Conservation (phyloP, 2,113 vertebrate species). For the Periophthalmus modestus region DNA sequence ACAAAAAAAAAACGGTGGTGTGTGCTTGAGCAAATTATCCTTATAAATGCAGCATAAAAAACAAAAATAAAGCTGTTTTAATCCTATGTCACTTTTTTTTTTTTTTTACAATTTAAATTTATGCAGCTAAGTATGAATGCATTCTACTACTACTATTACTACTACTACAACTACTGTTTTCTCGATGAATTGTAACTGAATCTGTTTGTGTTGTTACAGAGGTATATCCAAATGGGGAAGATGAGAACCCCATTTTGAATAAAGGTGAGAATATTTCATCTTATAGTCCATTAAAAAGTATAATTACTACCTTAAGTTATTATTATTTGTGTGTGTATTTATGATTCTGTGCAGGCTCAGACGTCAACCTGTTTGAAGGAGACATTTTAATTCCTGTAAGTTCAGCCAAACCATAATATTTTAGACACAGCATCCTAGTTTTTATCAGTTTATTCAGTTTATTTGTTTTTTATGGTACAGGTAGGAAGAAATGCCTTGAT, state of each 20-base stretch:
- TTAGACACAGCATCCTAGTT: background rate
- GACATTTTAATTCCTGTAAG: conserved; percentile 82
- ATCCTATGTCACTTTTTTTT: too few species aligned
- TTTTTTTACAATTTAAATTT: too few species aligned
- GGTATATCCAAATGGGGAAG: conserved; percentile 64
- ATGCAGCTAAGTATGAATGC: too few species aligned
- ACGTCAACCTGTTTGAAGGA: conserved; percentile 83
- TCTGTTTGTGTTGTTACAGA: conserved; percentile 51
- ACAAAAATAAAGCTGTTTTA: too few species aligned
- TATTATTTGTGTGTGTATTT: background rate
- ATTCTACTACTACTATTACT: background rate
- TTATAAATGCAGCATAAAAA: too few species aligned
- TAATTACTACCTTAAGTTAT: background rate
- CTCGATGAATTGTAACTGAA: background rate
- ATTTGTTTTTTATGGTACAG: conserved; percentile 48
- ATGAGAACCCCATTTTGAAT: conserved; percentile 72
- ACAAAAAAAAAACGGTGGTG: too few species aligned
- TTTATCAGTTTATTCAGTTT: background rate
- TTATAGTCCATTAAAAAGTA: too few species aligned
- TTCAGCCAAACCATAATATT: background rate
- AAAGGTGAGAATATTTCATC: conserved; percentile 46
- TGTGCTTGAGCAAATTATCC: too few species aligned
- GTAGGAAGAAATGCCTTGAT: conserved; percentile 77
- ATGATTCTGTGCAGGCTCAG: conserved; percentile 71
- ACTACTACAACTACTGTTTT: too few species aligned